phyloP scores from a whole-genome alignment of 2,113 vertebrate species.

The Eurypyga helias region DNA sequence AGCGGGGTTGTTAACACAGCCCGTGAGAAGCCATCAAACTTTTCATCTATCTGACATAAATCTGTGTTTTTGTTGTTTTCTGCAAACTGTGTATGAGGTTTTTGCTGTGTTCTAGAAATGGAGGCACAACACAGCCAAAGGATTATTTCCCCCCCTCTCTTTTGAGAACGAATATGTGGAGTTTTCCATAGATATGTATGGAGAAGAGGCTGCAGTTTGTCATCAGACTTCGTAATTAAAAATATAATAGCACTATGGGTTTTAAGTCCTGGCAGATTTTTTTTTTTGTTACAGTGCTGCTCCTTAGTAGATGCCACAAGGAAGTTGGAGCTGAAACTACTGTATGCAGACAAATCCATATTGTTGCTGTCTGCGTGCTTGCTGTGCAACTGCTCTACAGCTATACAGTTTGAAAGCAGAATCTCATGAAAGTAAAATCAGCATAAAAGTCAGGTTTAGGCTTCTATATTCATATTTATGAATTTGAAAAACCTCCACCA shows the following conservation, averaged over 20 bases:
- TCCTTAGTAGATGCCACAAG: not conserved
- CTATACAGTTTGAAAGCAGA: constrained; percentile 69
- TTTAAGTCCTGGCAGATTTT: not conserved
- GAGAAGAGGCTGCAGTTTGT: not conserved
- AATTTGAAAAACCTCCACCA: constrained; percentile 69
- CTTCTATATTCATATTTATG: constrained; percentile 75
- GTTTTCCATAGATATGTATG: not conserved
- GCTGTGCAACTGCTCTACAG: constrained; percentile 50
- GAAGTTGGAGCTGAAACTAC: constrained; percentile 42
- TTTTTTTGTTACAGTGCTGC: not conserved
- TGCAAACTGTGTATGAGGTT: not conserved
- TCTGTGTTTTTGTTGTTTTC: not conserved
- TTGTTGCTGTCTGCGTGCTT: constrained; percentile 47
- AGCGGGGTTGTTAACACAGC: not conserved
- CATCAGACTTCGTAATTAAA: not conserved
- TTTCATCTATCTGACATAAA: not conserved
- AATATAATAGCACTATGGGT: not conserved
- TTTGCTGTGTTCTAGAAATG: not conserved
- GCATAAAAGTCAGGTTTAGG: constrained; percentile 70
- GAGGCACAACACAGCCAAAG: not conserved
- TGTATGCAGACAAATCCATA: constrained; percentile 55
- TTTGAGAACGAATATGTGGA: not conserved
- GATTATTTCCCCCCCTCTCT: not conserved
- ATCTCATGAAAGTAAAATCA: constrained; percentile 76
- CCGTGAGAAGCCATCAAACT: not conserved